Evolutionary conservation across 2,888 invertebrate species (phyloP).

Genomic region (Melanchra persicariae): DNA sequence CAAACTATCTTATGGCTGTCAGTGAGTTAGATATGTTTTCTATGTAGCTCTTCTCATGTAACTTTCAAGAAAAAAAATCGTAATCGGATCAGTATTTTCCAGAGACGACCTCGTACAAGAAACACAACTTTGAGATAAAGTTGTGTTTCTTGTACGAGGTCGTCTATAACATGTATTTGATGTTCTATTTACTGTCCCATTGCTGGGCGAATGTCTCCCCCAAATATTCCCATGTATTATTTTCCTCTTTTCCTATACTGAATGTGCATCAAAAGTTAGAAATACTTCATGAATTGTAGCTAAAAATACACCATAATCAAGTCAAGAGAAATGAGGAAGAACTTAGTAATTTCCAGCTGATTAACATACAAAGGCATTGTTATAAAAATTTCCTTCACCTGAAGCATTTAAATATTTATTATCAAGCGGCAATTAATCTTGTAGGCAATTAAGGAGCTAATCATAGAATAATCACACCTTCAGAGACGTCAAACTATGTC

Average conservation of each 20-base stretch:
- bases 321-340: constrained; percentile 34
- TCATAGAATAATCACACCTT: neutral
- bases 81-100: neutral
- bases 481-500: neutral
- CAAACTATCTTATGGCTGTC: no score
- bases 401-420: constrained; percentile 4
- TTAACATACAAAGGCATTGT: constrained; percentile 47
- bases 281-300: neutral
- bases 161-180: no score
- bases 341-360: constrained; percentile 16
- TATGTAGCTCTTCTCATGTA: no score
- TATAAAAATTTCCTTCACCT: constrained; percentile 29
- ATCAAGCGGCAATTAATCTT: constrained; percentile 2
- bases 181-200: no score
- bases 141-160: neutral
- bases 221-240: no score
- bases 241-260: neutral
- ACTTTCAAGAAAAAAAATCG: no score
- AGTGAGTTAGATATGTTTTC: no score
- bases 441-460: constrained; percentile 5
- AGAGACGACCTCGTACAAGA: neutral
- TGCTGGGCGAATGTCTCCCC: no score
- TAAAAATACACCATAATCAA: constrained; percentile 1
- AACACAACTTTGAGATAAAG: neutral
- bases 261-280: neutral